phyloP scores from a whole-genome alignment of 2,113 vertebrate species.

The Gopherus evgoodei region DNA sequence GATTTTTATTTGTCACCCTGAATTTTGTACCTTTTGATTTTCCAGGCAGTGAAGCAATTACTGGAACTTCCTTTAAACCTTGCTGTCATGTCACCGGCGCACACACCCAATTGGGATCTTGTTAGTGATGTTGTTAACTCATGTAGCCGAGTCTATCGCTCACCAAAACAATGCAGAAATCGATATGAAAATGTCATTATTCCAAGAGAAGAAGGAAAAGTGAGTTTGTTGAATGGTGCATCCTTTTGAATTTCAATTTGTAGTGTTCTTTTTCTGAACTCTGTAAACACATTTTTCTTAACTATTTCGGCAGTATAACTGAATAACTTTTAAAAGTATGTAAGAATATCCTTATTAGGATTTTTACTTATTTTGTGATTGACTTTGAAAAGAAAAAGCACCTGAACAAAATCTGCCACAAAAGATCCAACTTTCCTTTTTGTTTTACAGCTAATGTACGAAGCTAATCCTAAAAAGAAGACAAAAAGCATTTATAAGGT shows the following conservation, averaged over 20 bases:
- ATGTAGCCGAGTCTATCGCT: constrained; percentile 94
- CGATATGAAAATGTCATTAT: constrained; percentile 95
- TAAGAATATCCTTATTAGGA: constrained; percentile 66
- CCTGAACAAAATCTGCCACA: constrained; percentile 75
- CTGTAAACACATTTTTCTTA: constrained; percentile 57
- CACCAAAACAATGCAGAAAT: constrained; percentile 93
- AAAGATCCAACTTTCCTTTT: constrained; percentile 79
- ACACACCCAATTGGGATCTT: constrained; percentile 97
- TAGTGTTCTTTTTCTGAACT: constrained; percentile 55
- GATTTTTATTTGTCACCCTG: neutral
- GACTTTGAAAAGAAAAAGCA: constrained; percentile 74
- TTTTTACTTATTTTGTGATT: constrained; percentile 74
- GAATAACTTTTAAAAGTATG: constrained; percentile 53
- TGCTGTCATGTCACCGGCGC: constrained; percentile 90
- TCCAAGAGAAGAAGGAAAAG: constrained; percentile 94
- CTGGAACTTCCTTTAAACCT: constrained; percentile 93
- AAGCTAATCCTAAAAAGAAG: constrained; percentile 96
- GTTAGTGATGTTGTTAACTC: constrained; percentile 96
- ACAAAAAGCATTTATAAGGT: constrained; percentile 98
- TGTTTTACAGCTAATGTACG: constrained; percentile 90
- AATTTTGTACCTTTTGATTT: constrained; percentile 10
- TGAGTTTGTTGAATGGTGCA: constrained; percentile 55
- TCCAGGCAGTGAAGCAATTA: constrained; percentile 91
- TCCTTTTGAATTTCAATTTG: constrained; percentile 32
- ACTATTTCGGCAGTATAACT: constrained; percentile 66